Evolutionary conservation across 1,140 invertebrate species (phyloP).

Genomic region (Trichomalopsis sarcophagae): DNA sequence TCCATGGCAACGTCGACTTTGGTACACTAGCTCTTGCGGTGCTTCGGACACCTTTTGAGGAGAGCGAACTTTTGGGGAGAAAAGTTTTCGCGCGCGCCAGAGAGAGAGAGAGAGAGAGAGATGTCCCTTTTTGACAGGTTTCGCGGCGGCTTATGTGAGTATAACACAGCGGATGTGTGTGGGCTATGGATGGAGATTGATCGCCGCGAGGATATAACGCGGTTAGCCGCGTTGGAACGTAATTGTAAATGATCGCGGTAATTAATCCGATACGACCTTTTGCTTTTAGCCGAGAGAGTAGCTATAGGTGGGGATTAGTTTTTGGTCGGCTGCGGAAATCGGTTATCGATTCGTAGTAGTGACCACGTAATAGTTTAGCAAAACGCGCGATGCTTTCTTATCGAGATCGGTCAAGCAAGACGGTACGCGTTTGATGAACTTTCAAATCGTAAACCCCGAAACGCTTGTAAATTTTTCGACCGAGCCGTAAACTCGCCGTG

Average conservation of each 20-base stretch:
- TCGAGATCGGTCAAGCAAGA: neutral
- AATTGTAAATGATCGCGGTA: conserved; percentile 35
- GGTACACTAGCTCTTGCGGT: neutral
- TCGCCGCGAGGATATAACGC: conserved; percentile 21
- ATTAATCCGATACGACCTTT: conserved; percentile 39
- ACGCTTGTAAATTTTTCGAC: conserved; percentile 13
- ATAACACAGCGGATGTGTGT: neutral
- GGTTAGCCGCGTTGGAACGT: neutral
- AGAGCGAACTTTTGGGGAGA: neutral
- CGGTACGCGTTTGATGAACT: neutral
- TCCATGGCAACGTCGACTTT: conserved; percentile 64
- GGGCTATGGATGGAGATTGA: conserved; percentile 33
- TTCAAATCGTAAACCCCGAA: neutral
- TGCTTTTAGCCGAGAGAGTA: conserved; percentile 23
- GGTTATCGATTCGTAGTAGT: no score
- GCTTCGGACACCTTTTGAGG: conserved; percentile 15
- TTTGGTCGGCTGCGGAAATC: no score
- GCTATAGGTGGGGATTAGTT: neutral
- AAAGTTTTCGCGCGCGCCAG: neutral
- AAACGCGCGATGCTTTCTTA: neutral
- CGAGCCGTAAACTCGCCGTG: neutral
- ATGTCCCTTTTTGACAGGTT: conserved; percentile 27
- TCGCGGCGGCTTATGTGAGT: neutral
- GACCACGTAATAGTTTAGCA: no score
- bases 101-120: neutral